phyloP scores from a whole-genome alignment of 1,140 invertebrate species.

The Apolygus lucorum region DNA sequence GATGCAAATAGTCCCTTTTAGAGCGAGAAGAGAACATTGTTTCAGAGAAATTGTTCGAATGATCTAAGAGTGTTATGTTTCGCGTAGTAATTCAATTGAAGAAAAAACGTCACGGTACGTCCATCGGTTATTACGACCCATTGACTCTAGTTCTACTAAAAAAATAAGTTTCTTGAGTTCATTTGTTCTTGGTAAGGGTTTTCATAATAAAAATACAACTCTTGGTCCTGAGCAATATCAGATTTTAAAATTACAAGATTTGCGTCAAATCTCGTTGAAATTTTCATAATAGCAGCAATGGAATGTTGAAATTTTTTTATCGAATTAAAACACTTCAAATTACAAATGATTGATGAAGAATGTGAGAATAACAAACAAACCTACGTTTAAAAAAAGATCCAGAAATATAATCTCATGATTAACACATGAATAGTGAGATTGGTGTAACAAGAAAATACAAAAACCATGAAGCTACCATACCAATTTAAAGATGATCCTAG shows the following conservation, averaged over 20 bases:
- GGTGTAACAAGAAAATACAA: too few relatives aligned
- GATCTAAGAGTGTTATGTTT: too few relatives aligned
- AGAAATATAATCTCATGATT: neutral
- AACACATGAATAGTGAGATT: too few relatives aligned
- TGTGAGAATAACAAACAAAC: neutral
- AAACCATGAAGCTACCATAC: too few relatives aligned
- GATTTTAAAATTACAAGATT: neutral
- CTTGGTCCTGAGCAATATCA: constrained; percentile 8
- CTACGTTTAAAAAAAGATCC: neutral
- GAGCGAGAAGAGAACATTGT: too few relatives aligned
- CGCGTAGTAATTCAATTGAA: too few relatives aligned
- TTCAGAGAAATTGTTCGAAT: neutral
- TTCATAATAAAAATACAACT: constrained; percentile 8
- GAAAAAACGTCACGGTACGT: too few relatives aligned
- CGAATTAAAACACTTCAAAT: neutral
- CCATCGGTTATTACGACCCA: neutral
- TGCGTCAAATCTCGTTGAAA: neutral
- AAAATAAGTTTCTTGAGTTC: constrained; percentile 4
- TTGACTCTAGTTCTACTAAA: constrained; percentile 4
- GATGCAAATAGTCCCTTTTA: too few relatives aligned
- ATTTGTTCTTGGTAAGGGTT: neutral
- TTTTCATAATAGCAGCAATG: neutral
- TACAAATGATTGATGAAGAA: neutral
- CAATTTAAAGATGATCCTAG: too few relatives aligned
- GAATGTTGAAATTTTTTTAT: neutral